Base-by-base conservation (phyloP, 2,888 invertebrate species). In the Pantelozetes paolii region DNA sequence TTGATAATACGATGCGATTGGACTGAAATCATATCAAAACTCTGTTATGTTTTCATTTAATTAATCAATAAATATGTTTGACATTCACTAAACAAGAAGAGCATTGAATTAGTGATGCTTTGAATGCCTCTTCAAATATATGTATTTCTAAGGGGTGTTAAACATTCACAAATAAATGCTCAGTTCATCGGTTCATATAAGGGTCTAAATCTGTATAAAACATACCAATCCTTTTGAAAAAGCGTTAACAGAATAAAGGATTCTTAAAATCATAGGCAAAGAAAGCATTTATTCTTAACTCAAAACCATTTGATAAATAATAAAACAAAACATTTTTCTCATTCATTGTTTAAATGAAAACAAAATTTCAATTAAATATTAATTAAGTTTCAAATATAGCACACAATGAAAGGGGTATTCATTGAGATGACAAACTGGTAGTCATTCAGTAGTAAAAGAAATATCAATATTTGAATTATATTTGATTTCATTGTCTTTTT, bases 1-100 rank as follows among this genome's bases (percentile, higher is more conserved):
- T 36, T 79, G 79, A 86, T 92, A 94, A 87, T 91, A 91, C 82
- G 89, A 89, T 80, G 91, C 89, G 82, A 87, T 83, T 67, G 83
- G 82, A 79, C 84, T 85, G 81, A 0, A 70, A 75, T 13, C 15
- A 57, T n/a, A 69, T 62, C n/a, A n/a, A 48, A 59, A 26, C 13
- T 18, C 5, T 50, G 42, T 62, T 73, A 32, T 9, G 6, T 54
- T 54, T 23, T 54, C 3, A 15, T 54, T 54, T 20, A 15, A 30
- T 59, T 30, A 59, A 59, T 59, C 26, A 59, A 59, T 30, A 59
- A 54, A 2, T 15, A n/a, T n/a, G n/a, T 1, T 20, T 54, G 54
- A 54, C 54, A 54, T 54, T 54, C 18, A 20, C 18, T 9, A 26
- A 54, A 54, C 26, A 15, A 54, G 54, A 54, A 54, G 3, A 54